phyloP scores from a whole-genome alignment of 2,888 invertebrate genomes.

The Drosophila birchii region DNA sequence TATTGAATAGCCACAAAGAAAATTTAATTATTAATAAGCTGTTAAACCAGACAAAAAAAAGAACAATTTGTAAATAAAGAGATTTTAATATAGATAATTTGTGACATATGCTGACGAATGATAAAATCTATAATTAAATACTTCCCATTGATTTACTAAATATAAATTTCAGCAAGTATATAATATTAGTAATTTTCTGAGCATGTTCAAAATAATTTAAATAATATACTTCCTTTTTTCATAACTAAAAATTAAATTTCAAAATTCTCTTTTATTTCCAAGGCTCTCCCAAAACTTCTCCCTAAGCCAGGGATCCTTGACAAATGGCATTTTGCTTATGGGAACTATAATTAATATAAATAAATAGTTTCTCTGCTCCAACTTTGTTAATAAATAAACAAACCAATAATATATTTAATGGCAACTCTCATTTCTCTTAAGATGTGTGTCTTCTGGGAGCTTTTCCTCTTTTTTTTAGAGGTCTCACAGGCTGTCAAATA shows the following conservation, averaged over 20 bases:
- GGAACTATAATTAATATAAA: background rate
- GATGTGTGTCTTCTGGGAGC: background rate
- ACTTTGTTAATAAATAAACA: background rate
- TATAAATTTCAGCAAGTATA: too few relatives aligned
- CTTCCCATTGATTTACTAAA: too few relatives aligned
- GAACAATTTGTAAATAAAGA: background rate
- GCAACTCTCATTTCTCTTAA: background rate
- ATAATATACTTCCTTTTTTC: background rate
- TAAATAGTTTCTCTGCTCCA: too few relatives aligned
- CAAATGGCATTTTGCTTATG: background rate
- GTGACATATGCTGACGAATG: background rate
- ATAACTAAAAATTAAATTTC: background rate
- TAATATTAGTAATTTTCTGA: too few relatives aligned
- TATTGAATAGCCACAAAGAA: background rate
- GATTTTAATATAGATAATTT: background rate
- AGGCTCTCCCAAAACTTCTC: background rate
- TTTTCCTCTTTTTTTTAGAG: background rate
- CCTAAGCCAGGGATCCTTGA: background rate
- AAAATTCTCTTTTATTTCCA: background rate
- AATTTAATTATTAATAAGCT: background rate
- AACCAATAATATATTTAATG: background rate
- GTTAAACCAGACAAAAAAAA: background rate
- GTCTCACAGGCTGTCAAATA: slow-evolving; percentile 31
- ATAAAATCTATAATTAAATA: background rate
- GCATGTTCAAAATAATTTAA: background rate